Evolutionary conservation across 2,113 vertebrate species (phyloP), one percentile per base, ranked within the genome.

Genomic region (Psammodynastes pulverulentus): DNA sequence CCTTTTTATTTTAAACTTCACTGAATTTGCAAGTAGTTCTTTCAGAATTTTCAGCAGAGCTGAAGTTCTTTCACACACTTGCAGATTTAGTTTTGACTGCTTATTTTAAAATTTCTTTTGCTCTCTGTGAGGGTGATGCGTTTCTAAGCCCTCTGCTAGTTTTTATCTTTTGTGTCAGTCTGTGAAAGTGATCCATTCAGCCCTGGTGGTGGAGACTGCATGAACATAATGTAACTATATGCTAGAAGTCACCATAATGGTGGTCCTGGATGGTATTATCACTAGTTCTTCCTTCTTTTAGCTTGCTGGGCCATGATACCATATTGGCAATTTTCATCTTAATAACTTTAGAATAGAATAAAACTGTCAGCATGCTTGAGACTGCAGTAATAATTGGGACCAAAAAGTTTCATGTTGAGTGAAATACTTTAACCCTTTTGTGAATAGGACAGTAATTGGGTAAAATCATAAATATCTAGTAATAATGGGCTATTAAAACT

Each of bases 1-100:
- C 96, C 26, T 95, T 46, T 72, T 97, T 96, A 93, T 97, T 97
- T 97, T 97, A 94, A 96, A 96, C 94, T 95, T 94, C 96, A 96
- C 96, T 97, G 94, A 92, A 94, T 95, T 93, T 97, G 94, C 95
- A 96, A 96, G 94, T 94, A 95, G 89, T 95, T 56, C 87, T 3
- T 39, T 23, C 62, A 96, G 84, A 92, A 88, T 87, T 92, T 88
- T 95, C 84, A 90, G 93, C 93, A 94, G 93, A 96, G 93, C 94
- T 91, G 91, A 95, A 53, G 92, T 94, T 96, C 92, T 91, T 94
- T 94, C 93, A 93, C 92, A 43, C 92, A 95, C 84, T 94, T 96
- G 86, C 45, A 94, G 95, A 92, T 89, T 95, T 94, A 95, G 95
- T 95, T 95, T 86, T 95, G 94, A 93, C 95, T 96, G 89, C 95